Percentiles rank a stretch among this genome's conserved stretches.
These are phyloP conservation scores for Physella acuta DNA, from an alignment of 1,140 invertebrate species.

Conservation along the genomic window DNA sequence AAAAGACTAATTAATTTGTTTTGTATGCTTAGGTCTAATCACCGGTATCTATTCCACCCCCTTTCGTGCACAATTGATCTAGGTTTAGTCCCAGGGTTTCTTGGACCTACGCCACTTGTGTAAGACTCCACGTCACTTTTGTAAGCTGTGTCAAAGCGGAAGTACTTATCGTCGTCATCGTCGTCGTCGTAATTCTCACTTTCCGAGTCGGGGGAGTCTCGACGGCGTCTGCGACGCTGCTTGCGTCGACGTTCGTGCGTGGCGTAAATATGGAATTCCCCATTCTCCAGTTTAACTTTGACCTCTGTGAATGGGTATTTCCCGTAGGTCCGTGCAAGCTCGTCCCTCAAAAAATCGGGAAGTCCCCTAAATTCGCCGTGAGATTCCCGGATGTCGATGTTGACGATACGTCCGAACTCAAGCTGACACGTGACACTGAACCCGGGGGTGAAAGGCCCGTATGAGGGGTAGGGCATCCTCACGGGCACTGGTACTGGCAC, in stretches of 20 bases:
- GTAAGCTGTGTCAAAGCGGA: not conserved
- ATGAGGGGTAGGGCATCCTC: not conserved
- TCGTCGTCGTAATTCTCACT: not conserved
- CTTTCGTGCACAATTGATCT: constrained; percentile 11
- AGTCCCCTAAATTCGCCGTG: constrained; percentile 25
- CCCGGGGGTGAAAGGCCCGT: not conserved
- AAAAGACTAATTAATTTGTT: too few relatives aligned
- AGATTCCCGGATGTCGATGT: constrained; percentile 23
- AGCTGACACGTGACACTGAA: constrained; percentile 29
- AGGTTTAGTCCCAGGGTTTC: constrained; percentile 1
- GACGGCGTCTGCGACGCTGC: not conserved
- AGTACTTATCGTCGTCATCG: not conserved
- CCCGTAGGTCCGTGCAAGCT: constrained; percentile 31
- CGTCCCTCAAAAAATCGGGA: constrained; percentile 27
- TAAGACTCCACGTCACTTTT: constrained; percentile 6
- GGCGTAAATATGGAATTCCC: constrained; percentile 35
- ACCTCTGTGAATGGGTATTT: constrained; percentile 29
- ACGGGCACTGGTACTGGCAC: not conserved
- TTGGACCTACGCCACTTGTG: not conserved
- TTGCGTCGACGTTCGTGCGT: constrained; percentile 11
- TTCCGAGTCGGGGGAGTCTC: constrained; percentile 8
- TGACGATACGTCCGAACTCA: constrained; percentile 30
- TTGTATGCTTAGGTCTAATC: too few relatives aligned
- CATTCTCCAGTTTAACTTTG: constrained; percentile 23
- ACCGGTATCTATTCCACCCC: constrained; percentile 14